These are phyloP conservation scores for Deladenus siricidicola DNA, from an alignment of 2,888 invertebrate species.

Conservation along the genomic window DNA sequence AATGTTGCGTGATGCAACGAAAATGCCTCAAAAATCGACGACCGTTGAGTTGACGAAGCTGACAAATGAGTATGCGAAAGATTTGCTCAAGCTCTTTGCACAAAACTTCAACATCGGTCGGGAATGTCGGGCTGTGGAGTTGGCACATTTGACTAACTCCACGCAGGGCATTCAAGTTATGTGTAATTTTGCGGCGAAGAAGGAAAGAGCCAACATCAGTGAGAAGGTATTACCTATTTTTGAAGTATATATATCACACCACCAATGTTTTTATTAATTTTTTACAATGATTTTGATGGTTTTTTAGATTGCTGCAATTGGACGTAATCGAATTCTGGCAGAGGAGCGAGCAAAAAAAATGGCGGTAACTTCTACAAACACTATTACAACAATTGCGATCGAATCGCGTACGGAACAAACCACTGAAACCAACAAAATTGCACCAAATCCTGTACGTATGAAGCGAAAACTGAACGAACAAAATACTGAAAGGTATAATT, in stretches of 20 bases:
- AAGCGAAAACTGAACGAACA: not conserved
- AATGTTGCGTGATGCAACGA: not conserved
- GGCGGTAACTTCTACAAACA: not conserved
- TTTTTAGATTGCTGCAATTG: constrained; percentile 16
- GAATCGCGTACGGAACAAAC: not conserved
- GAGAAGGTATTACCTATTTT: constrained; percentile 32
- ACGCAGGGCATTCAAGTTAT: constrained; percentile 21
- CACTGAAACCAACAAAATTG: not conserved
- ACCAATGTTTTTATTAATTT: not conserved
- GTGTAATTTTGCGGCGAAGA: constrained; percentile 38
- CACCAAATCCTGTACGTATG: not conserved
- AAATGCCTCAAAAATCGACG: not conserved
- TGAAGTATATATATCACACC: too few species aligned
- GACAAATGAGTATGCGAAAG: constrained; percentile 17
- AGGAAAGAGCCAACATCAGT: constrained; percentile 27
- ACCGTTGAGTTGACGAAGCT: not conserved
- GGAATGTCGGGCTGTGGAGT: constrained; percentile 32
- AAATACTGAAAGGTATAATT: too few species aligned
- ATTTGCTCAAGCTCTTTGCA: constrained; percentile 40
- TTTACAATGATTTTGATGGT: not conserved
- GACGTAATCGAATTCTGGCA: constrained; percentile 8
- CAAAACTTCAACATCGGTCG: constrained; percentile 28
- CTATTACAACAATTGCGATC: not conserved
- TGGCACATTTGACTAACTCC: constrained; percentile 30
- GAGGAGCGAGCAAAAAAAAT: not conserved